phyloP scores from a whole-genome alignment of 2,888 invertebrate species.

The Cantharis lateralis region DNA sequence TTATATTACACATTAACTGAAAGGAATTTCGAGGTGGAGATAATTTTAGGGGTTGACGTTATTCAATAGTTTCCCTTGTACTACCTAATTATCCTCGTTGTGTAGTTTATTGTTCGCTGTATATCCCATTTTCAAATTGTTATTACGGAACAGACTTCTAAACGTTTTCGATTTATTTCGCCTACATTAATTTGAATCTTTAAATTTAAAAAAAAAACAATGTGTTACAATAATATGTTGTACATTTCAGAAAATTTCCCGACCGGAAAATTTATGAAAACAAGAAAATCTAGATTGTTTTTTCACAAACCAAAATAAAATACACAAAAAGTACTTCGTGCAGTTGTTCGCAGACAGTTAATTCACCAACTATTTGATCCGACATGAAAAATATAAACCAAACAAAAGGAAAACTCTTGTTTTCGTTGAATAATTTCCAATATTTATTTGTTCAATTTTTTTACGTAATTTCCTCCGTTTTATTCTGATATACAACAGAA shows the following conservation, averaged over 20 bases:
- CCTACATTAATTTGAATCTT: background rate
- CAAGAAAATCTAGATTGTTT: background rate
- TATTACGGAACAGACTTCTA: background rate
- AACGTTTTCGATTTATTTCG: background rate
- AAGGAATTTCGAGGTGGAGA: constrained; percentile 10
- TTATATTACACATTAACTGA: background rate
- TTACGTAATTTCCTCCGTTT: no score
- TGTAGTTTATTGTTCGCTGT: constrained; percentile 6
- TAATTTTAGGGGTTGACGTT: constrained; percentile 6
- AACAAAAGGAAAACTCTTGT: no score
- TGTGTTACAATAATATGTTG: no score
- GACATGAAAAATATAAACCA: no score
- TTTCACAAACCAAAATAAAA: background rate
- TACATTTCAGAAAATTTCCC: background rate
- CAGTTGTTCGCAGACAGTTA: no score
- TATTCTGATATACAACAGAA: no score
- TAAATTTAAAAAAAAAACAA: background rate
- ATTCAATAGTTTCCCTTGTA: constrained; percentile 13
- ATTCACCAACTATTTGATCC: background rate
- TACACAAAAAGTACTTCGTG: no score
- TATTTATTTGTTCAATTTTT: no score
- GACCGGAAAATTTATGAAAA: background rate
- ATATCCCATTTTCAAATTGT: background rate
- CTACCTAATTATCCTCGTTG: constrained; percentile 12
- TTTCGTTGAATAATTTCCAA: no score